These are phyloP conservation scores for Argyra leucocephala DNA, from an alignment of 2,888 invertebrate species.

Conservation along the genomic window DNA sequence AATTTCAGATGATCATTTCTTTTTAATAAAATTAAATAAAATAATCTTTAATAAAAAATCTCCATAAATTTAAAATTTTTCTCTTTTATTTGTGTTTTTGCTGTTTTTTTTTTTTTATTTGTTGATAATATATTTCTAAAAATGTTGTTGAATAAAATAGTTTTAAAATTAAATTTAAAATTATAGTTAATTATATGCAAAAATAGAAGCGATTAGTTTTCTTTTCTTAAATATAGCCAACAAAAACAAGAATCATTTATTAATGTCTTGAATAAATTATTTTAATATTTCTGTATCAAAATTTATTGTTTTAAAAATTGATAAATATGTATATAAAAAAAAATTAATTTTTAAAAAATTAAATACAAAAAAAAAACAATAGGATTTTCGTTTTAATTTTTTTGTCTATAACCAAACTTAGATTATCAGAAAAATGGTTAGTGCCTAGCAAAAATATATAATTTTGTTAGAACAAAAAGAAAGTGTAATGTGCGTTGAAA, in stretches of 20 bases:
- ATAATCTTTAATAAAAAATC: neutral
- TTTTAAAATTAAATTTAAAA: neutral
- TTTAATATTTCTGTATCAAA: neutral
- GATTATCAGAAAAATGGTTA: too few relatives aligned
- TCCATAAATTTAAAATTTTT: neutral
- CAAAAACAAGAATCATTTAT: neutral
- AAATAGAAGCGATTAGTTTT: neutral
- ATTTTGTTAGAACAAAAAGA: too few relatives aligned
- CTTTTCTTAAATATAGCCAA: too few relatives aligned
- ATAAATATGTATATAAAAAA: neutral
- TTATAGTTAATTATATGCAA: neutral
- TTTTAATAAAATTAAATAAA: neutral
- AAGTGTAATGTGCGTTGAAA: too few relatives aligned
- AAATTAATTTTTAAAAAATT: neutral
- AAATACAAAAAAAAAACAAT: neutral
- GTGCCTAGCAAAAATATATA: too few relatives aligned
- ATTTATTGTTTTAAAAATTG: slow-evolving; percentile 1
- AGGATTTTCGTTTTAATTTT: too few relatives aligned
- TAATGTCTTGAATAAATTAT: neutral
- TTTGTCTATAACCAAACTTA: too few relatives aligned
- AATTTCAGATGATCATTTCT: too few relatives aligned
- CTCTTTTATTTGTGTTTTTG: neutral
- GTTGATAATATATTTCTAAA: neutral
- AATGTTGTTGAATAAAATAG: neutral
- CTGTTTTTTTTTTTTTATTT: neutral